Percentiles rank a stretch among this genome's conserved stretches.
These are phyloP conservation scores for Nesometra sesokonis DNA, from an alignment of 35 echinoderm and acorn worm genomes.

Conservation along the genomic window DNA sequence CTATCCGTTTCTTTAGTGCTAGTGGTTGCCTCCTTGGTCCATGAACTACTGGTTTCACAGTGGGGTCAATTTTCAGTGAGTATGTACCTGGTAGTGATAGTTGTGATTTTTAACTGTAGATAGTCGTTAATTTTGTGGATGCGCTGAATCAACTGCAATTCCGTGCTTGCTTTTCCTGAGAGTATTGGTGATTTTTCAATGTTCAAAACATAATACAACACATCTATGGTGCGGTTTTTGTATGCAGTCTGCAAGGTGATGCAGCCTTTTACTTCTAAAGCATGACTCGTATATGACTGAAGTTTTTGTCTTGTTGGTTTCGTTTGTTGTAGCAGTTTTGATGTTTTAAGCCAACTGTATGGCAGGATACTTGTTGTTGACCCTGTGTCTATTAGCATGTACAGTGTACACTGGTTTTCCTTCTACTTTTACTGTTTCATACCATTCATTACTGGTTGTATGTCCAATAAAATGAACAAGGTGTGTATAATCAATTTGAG, in stretches of 20 bases:
- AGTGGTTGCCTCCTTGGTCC: constrained; percentile 45
- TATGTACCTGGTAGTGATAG: constrained; percentile 58
- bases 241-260: constrained; percentile 10
- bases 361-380: constrained; percentile 45
- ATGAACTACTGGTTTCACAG: constrained; percentile 49
- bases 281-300: constrained; percentile 41
- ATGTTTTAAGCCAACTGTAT: constrained; percentile 4
- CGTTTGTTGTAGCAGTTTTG: neutral
- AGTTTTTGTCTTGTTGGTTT: constrained; percentile 25
- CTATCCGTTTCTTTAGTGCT: constrained; percentile 24
- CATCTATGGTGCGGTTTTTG: constrained; percentile 26
- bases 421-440: constrained; percentile 37
- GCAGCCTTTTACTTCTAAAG: constrained; percentile 23
- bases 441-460: constrained; percentile 35
- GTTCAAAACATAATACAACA: constrained; percentile 39
- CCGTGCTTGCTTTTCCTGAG: constrained; percentile 24
- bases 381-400: constrained; percentile 56
- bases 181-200: constrained; percentile 36
- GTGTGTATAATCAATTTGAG: neutral
- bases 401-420: neutral
- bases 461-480: neutral
- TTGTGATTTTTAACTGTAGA: constrained; percentile 21
- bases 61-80: constrained; percentile 55
- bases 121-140: constrained; percentile 39
- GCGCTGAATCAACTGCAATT: constrained; percentile 28